Percentiles rank a stretch among this genome's conserved stretches.
phyloP scores from a whole-genome alignment of 2,113 vertebrate genomes.

The pig (Sus scrofa) region T2T-Sscrofa CM000813.6:52569501-52570000 shows the following conservation, averaged over 20 bases:
- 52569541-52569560: not conserved
- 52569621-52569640: conserved; percentile 98
- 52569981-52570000: not conserved
- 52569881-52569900: conserved; percentile 19
- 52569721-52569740: conserved; percentile 94
- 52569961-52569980: conserved; percentile 19
- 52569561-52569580: not conserved
- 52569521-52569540: not conserved
- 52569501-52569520: not conserved
- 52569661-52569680: conserved; percentile 98
- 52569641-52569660: conserved; percentile 99
- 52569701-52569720: conserved; percentile 96
- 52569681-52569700: conserved; percentile 96
- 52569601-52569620: conserved; percentile 67
- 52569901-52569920: conserved; percentile 50
- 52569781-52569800: conserved; percentile 50
- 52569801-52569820: not conserved
- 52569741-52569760: conserved; percentile 83
- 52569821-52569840: conserved; percentile 11
- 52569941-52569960: conserved; percentile 24
- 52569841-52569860: conserved; percentile 44
- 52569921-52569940: conserved; percentile 38
- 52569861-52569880: not conserved
- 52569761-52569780: conserved; percentile 65
- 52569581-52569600: conserved; percentile 42